Evolutionary conservation across 2,797 vertebrate genomes (phyloP).

Genomic region (Gallirallus australis): DNA sequence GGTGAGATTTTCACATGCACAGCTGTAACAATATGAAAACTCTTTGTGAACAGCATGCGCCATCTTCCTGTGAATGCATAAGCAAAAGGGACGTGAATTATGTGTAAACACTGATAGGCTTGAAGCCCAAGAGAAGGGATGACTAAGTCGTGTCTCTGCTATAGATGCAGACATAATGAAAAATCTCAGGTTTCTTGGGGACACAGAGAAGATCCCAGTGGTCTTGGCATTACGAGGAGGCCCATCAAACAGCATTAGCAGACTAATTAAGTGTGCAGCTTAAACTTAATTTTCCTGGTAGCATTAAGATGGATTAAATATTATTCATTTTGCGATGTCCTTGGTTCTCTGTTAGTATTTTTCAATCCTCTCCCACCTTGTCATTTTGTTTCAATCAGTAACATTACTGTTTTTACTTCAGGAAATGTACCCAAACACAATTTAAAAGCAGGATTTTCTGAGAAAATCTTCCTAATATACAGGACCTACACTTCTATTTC

Average conservation of each 20-base stretch:
- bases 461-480: conserved; percentile 24
- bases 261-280: conserved; percentile 68
- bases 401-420: conserved; percentile 4
- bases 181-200: conserved; percentile 50
- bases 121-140: conserved; percentile 9
- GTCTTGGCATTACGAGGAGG: conserved; percentile 25
- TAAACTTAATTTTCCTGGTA: conserved; percentile 70
- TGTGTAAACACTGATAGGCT: conserved; percentile 9
- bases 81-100: conserved; percentile 8
- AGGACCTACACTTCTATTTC: conserved; percentile 16
- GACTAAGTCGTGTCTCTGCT: background rate
- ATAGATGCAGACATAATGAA: conserved; percentile 43
- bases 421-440: background rate
- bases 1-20: conserved; percentile 19
- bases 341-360: conserved; percentile 41
- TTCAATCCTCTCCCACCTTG: conserved; percentile 32
- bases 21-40: background rate
- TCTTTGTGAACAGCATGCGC: background rate
- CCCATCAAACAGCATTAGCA: conserved; percentile 64
- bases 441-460: conserved; percentile 48
- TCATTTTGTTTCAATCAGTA: conserved; percentile 54
- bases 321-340: conserved; percentile 59
- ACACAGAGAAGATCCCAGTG: conserved; percentile 51
- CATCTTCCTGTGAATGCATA: background rate
- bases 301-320: conserved; percentile 53